phyloP scores from a whole-genome alignment of 2,888 invertebrate species.

The Ennomos fuscantarius region DNA sequence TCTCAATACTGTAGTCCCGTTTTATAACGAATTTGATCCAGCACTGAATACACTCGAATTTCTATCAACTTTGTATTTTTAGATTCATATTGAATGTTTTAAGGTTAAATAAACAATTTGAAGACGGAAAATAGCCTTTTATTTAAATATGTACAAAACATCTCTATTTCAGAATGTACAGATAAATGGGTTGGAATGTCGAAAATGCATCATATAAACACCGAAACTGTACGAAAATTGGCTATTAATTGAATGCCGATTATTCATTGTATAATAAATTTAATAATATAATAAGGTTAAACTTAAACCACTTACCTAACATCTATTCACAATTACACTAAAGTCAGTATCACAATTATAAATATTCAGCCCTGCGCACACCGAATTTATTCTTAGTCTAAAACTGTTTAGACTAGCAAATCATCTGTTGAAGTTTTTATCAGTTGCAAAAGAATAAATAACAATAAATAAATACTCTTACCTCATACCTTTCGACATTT shows the following conservation, averaged over 20 bases:
- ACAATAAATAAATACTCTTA: too few species aligned
- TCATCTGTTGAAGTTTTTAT: too few species aligned
- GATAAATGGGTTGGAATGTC: slow-evolving; percentile 23
- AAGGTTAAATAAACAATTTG: slow-evolving; percentile 55
- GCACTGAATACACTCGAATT: slow-evolving; percentile 68
- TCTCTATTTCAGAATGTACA: slow-evolving; percentile 16
- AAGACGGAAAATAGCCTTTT: slow-evolving; percentile 69
- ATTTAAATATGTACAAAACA: slow-evolving; percentile 54
- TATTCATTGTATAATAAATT: slow-evolving; percentile 34
- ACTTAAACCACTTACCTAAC: slow-evolving; percentile 59
- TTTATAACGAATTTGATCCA: slow-evolving; percentile 8
- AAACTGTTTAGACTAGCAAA: too few species aligned
- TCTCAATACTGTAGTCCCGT: slow-evolving; percentile 20
- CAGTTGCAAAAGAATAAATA: too few species aligned
- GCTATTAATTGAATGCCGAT: slow-evolving; percentile 19
- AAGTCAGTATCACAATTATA: slow-evolving; percentile 59
- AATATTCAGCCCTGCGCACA: slow-evolving; percentile 23
- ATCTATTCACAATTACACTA: slow-evolving; percentile 69
- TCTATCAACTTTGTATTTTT: slow-evolving; percentile 62
- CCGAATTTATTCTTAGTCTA: neutral
- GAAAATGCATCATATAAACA: slow-evolving; percentile 25
- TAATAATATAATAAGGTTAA: slow-evolving; percentile 39
- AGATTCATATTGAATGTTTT: slow-evolving; percentile 55
- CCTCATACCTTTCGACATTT: too few species aligned
- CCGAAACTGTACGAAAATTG: slow-evolving; percentile 22